Percentiles rank a stretch among this genome's conserved stretches.
These are phyloP conservation scores for Euthynnus affinis DNA, from an alignment of 2,797 vertebrate genomes.

Conservation along the genomic window DNA sequence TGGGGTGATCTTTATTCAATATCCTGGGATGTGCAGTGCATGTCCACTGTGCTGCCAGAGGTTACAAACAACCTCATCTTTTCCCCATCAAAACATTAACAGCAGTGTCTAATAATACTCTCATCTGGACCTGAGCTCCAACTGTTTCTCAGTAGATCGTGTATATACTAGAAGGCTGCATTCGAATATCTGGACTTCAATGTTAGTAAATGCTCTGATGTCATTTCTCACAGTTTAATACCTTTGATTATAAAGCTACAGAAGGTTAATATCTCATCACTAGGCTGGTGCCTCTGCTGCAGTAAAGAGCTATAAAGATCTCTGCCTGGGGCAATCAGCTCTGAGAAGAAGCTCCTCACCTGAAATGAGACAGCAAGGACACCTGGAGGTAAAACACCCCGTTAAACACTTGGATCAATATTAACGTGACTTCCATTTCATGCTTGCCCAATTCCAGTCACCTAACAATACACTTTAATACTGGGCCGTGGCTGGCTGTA, in stretches of 20 bases:
- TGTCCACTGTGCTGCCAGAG: slow-evolving; percentile 82
- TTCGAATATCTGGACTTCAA: slow-evolving; percentile 39
- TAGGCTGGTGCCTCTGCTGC: slow-evolving; percentile 32
- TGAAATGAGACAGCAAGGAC: slow-evolving; percentile 93
- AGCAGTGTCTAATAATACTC: slow-evolving; percentile 83
- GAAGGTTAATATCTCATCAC: slow-evolving; percentile 67
- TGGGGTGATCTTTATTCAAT: slow-evolving; percentile 67
- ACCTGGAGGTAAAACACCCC: slow-evolving; percentile 91
- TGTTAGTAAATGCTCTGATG: slow-evolving; percentile 39
- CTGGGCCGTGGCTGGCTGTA: slow-evolving; percentile 88
- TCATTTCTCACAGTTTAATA: slow-evolving; percentile 54
- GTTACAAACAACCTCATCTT: slow-evolving; percentile 84
- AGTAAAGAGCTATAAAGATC: slow-evolving; percentile 78
- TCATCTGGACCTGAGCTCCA: slow-evolving; percentile 78
- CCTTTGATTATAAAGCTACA: slow-evolving; percentile 65
- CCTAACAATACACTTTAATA: slow-evolving; percentile 94
- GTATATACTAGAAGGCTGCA: slow-evolving; percentile 12
- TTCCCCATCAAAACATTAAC: slow-evolving; percentile 84
- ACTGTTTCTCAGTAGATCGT: not conserved
- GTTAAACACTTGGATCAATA: slow-evolving; percentile 98
- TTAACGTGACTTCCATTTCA: slow-evolving; percentile 99
- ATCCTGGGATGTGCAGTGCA: slow-evolving; percentile 54
- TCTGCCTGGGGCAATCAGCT: slow-evolving; percentile 69
- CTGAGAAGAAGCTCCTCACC: slow-evolving; percentile 84
- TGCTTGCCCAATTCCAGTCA: slow-evolving; percentile 98